A percentile compares a stretch with the other conserved stretches of the same genome.
Conservation (phyloP, 2,888 invertebrate genomes). For the Diabrotica balteata region DNA sequence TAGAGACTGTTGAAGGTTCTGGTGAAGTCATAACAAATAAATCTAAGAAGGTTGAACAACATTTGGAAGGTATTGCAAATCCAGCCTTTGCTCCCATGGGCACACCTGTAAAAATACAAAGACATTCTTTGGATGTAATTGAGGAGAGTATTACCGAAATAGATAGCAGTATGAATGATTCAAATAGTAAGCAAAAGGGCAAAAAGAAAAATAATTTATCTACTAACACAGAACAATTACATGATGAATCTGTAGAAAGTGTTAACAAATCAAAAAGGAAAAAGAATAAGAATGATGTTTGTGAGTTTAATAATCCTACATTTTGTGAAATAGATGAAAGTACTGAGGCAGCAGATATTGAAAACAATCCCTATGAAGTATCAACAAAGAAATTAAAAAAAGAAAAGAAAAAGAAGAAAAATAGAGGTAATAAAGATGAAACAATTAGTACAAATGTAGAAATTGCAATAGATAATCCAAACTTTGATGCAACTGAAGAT, state of each 20-base stretch:
- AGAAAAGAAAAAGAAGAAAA: slow-evolving; percentile 17
- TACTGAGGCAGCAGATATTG: background rate
- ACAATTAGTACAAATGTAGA: slow-evolving; percentile 17
- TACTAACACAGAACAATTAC: background rate
- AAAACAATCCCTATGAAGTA: background rate
- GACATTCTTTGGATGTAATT: background rate
- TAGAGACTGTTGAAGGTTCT: background rate
- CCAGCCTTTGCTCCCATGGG: background rate
- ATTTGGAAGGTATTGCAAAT: slow-evolving; percentile 1
- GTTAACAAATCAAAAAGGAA: background rate
- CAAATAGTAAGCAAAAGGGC: background rate
- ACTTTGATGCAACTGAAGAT: slow-evolving; percentile 21
- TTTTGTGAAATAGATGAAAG: slow-evolving; percentile 9
- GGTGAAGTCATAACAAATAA: background rate
- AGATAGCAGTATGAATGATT: too few species aligned
- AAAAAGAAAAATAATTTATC: background rate
- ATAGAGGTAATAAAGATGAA: slow-evolving; percentile 14
- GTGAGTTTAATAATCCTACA: slow-evolving; percentile 9
- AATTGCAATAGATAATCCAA: slow-evolving; percentile 18
- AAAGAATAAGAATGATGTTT: slow-evolving; percentile 6
- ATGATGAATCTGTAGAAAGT: background rate
- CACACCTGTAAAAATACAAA: background rate
- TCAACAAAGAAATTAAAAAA: background rate
- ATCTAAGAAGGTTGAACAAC: slow-evolving; percentile 14
- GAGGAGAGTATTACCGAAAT: slow-evolving; percentile 1